Percentiles rank a stretch among this genome's conserved stretches.
Conservation (phyloP, 2,888 invertebrate species). For the Osmoderma eremita region DNA sequence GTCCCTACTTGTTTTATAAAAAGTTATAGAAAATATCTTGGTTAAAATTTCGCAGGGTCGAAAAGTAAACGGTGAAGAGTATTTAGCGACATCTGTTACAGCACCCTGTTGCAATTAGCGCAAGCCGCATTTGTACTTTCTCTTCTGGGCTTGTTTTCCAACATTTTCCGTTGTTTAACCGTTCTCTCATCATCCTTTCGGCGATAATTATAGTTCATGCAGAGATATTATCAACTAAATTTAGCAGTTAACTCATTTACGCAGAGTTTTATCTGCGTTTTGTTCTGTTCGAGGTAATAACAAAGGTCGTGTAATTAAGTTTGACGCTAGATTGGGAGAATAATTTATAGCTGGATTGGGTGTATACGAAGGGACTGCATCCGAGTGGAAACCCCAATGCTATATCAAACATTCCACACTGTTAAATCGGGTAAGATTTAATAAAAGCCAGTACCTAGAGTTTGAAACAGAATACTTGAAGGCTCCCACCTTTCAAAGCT, state of each 20-base stretch:
- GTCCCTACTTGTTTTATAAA: too few relatives aligned
- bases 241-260: conserved; percentile 3
- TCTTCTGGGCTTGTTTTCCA: neutral
- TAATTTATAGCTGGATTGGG: conserved; percentile 8
- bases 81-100: neutral
- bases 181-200: neutral
- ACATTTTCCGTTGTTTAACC: conserved; percentile 8
- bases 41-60: too few relatives aligned
- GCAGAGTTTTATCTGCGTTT: conserved; percentile 6
- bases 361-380: neutral
- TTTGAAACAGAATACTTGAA: too few relatives aligned
- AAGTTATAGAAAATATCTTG: too few relatives aligned
- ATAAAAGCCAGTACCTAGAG: too few relatives aligned
- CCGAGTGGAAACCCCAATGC: neutral
- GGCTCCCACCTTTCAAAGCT: too few relatives aligned
- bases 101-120: neutral
- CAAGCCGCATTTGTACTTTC: neutral
- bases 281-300: neutral
- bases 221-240: conserved; percentile 14
- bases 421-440: too few relatives aligned
- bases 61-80: too few relatives aligned
- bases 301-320: neutral
- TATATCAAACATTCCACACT: neutral
- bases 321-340: neutral
- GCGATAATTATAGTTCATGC: conserved; percentile 12